phyloP scores from a whole-genome alignment of 2,888 invertebrate genomes.

The Lissocephala sabroskyi region DNA sequence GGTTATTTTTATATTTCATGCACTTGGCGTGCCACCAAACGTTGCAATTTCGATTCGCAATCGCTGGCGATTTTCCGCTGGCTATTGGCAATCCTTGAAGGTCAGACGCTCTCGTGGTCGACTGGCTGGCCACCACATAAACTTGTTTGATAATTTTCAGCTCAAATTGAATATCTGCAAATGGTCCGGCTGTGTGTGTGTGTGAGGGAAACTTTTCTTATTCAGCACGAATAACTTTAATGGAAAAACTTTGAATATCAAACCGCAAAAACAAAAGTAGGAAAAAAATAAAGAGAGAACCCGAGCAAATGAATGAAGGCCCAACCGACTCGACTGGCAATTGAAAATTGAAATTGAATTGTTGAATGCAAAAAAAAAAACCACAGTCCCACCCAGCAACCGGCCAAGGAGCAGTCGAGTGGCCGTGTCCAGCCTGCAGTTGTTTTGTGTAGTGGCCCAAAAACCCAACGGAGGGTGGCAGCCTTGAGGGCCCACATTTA shows the following conservation, averaged over 20 bases:
- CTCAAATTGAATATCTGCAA: slow-evolving; percentile 59
- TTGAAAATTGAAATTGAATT: slow-evolving; percentile 52
- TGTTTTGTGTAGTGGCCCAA: too few relatives aligned
- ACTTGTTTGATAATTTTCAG: slow-evolving; percentile 53
- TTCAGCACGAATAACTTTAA: slow-evolving; percentile 60
- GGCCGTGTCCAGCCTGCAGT: too few relatives aligned
- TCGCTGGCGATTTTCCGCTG: slow-evolving; percentile 9
- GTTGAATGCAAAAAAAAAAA: slow-evolving; percentile 4
- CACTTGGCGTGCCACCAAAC: slow-evolving; percentile 56
- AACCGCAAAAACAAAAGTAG: slow-evolving; percentile 46
- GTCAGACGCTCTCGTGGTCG: too few relatives aligned
- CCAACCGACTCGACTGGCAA: slow-evolving; percentile 15
- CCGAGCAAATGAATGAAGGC: neutral
- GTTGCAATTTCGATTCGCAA: slow-evolving; percentile 30
- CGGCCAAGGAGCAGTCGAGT: too few relatives aligned
- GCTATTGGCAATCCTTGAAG: slow-evolving; percentile 31
- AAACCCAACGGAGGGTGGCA: too few relatives aligned
- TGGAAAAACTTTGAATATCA: slow-evolving; percentile 62
- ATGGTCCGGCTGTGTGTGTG: slow-evolving; percentile 20
- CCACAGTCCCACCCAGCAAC: too few relatives aligned
- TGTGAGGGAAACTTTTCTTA: slow-evolving; percentile 48
- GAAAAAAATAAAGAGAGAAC: neutral
- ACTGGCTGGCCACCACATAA: slow-evolving; percentile 8
- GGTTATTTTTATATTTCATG: slow-evolving; percentile 50
- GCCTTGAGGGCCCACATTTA: neutral